Evolutionary conservation across 2,888 invertebrate species (phyloP).

Genomic region (Dicyrtoma fusca): DNA sequence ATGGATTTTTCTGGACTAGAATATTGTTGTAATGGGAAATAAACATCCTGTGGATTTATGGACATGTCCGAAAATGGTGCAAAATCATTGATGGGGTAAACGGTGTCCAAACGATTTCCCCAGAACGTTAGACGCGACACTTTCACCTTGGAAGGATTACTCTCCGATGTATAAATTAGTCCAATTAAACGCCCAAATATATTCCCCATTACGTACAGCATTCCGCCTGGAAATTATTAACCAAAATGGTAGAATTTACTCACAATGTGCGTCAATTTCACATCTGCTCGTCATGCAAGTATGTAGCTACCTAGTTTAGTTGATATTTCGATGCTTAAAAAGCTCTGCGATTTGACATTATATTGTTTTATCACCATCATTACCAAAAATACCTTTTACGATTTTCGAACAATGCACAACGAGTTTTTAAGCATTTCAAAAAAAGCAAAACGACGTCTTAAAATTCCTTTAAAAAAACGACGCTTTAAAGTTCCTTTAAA

Average conservation of each 20-base stretch:
- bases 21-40: slow-evolving; percentile 42
- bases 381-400: too few relatives aligned
- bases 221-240: slow-evolving; percentile 40
- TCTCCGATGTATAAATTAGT: slow-evolving; percentile 41
- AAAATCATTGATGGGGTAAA: slow-evolving; percentile 4
- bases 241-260: neutral
- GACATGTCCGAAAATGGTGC: slow-evolving; percentile 4
- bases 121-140: slow-evolving; percentile 50
- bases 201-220: slow-evolving; percentile 50
- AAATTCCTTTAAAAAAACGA: too few relatives aligned
- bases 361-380: too few relatives aligned
- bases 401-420: too few relatives aligned
- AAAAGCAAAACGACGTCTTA: too few relatives aligned
- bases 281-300: too few relatives aligned
- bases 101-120: slow-evolving; percentile 29
- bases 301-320: too few relatives aligned
- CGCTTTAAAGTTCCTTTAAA: too few relatives aligned
- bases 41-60: slow-evolving; percentile 16
- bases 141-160: slow-evolving; percentile 35
- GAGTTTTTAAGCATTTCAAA: too few relatives aligned
- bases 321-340: too few relatives aligned
- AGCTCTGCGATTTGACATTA: too few relatives aligned
- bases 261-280: too few relatives aligned
- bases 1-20: slow-evolving; percentile 34
- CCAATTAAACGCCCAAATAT: slow-evolving; percentile 45